Evolutionary conservation across 2,888 invertebrate genomes (phyloP).

Genomic region (Melinopterus prodromus): DNA sequence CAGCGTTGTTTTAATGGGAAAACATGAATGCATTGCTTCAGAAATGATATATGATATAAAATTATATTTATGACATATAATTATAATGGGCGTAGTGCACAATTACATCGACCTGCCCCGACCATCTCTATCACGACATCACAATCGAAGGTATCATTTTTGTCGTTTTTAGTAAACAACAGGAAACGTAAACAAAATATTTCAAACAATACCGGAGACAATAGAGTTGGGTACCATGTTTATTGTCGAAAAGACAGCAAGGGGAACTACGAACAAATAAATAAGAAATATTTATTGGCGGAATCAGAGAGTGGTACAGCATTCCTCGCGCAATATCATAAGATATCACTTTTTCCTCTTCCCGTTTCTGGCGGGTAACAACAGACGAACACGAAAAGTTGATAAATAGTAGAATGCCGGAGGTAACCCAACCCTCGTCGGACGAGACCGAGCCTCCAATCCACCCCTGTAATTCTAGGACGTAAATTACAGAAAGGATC

Average conservation of each 20-base stretch:
- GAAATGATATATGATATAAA: too few relatives aligned
- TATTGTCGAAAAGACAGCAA: not conserved
- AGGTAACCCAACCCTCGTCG: slow-evolving; percentile 19
- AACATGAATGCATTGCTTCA: too few relatives aligned
- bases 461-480: slow-evolving; percentile 37
- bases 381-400: slow-evolving; percentile 32
- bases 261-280: not conserved
- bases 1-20: too few relatives aligned
- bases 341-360: not conserved
- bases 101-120: too few relatives aligned
- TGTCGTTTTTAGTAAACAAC: too few relatives aligned
- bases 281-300: not conserved
- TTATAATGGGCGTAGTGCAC: too few relatives aligned
- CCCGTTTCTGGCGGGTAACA: not conserved
- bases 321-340: not conserved
- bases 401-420: slow-evolving; percentile 28
- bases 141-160: too few relatives aligned
- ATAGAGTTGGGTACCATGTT: not conserved
- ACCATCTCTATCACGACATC: too few relatives aligned
- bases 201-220: not conserved
- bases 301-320: not conserved
- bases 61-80: too few relatives aligned
- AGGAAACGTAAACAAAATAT: not conserved
- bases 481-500: slow-evolving; percentile 44
- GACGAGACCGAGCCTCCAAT: not conserved